phyloP scores from a whole-genome alignment of 2,797 vertebrate genomes.

The Hoplostethus atlanticus region DNA sequence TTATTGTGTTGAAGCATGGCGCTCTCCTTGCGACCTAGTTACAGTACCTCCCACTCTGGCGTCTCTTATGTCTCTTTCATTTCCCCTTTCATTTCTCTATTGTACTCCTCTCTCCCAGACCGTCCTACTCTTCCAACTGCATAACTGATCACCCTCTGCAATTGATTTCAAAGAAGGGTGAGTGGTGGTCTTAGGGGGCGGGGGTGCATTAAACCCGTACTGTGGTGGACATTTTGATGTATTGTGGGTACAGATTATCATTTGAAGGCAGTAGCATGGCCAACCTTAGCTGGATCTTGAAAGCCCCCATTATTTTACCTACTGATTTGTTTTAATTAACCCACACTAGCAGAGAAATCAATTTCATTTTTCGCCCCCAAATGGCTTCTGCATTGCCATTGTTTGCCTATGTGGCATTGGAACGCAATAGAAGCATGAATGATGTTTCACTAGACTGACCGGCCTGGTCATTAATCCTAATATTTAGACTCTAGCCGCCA shows the following conservation, averaged over 20 bases:
- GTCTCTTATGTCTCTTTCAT: slow-evolving; percentile 13
- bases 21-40: slow-evolving; percentile 45
- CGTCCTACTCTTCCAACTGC: slow-evolving; percentile 18
- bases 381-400: slow-evolving; percentile 47
- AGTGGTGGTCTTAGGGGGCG: slow-evolving; percentile 9
- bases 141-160: slow-evolving; percentile 55
- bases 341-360: slow-evolving; percentile 16
- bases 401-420: slow-evolving; percentile 50
- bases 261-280: slow-evolving; percentile 58
- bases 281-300: slow-evolving; percentile 29
- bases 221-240: slow-evolving; percentile 60
- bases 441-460: slow-evolving; percentile 69
- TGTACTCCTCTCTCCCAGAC: slow-evolving; percentile 19
- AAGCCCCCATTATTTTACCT: slow-evolving; percentile 51
- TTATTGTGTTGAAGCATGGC: slow-evolving; percentile 19
- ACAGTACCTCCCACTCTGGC: slow-evolving; percentile 16
- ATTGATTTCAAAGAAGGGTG: slow-evolving; percentile 53
- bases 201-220: slow-evolving; percentile 49
- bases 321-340: slow-evolving; percentile 49
- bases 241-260: slow-evolving; percentile 51
- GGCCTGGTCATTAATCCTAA: slow-evolving; percentile 77
- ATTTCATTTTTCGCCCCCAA: slow-evolving; percentile 23
- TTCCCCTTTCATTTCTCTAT: slow-evolving; percentile 26
- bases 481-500: slow-evolving; percentile 69
- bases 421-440: slow-evolving; percentile 61